Percentiles rank a stretch among this genome's conserved stretches.
These are phyloP conservation scores for Chiridota heheva DNA, from an alignment of 35 echinoderm and acorn worm species.

Conservation along the genomic window DNA sequence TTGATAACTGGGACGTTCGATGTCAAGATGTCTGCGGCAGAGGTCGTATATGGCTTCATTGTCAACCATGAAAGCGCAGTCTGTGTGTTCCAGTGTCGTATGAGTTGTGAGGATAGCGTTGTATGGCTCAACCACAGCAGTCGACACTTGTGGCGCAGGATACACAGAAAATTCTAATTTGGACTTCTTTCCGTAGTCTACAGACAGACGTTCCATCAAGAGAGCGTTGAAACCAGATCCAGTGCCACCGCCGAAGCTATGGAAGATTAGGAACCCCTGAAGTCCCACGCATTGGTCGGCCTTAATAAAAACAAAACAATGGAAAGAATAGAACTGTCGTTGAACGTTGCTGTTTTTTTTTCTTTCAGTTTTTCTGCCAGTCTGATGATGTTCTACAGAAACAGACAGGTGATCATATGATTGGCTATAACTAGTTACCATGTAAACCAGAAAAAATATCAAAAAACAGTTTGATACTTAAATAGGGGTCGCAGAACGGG, in stretches of 20 bases:
- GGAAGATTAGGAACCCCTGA: conserved; percentile 76
- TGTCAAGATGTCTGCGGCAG: conserved; percentile 5
- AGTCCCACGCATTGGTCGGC: conserved; percentile 71
- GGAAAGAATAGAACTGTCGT: too few relatives aligned
- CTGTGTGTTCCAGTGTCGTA: conserved; percentile 3
- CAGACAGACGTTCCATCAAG: conserved; percentile 30
- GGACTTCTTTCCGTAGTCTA: conserved; percentile 47
- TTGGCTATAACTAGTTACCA: too few relatives aligned
- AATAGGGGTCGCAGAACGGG: too few relatives aligned
- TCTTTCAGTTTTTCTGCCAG: too few relatives aligned
- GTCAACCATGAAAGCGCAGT: conserved; percentile 25
- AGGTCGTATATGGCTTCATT: too few relatives aligned
- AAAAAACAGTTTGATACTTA: too few relatives aligned
- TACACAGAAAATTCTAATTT: too few relatives aligned
- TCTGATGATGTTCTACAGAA: too few relatives aligned
- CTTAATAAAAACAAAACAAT: not conserved
- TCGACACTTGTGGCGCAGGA: conserved; percentile 49
- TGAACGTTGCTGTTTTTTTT: too few relatives aligned
- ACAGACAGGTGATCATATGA: too few relatives aligned
- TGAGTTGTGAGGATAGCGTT: conserved; percentile 6
- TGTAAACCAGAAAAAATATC: too few relatives aligned
- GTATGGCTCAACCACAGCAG: conserved; percentile 29
- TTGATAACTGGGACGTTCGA: not conserved
- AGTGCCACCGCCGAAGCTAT: too few relatives aligned
- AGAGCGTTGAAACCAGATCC: conserved; percentile 65